These are phyloP conservation scores for Scolopax rusticola DNA, from an alignment of 2,797 vertebrate species.

Conservation along the genomic window DNA sequence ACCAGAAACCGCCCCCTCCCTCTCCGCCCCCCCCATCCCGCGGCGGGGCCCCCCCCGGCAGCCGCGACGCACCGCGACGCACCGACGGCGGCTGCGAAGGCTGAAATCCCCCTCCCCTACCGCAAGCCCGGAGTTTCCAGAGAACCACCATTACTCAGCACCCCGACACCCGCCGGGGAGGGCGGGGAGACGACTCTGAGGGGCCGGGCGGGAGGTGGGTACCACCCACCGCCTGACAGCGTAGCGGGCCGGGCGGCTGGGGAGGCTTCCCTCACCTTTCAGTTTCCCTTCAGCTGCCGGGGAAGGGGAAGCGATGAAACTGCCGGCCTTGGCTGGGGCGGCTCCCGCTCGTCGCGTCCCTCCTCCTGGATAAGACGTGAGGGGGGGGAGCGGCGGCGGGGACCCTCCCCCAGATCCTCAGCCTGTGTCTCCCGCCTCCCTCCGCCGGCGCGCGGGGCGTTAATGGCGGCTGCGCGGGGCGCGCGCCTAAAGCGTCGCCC, in stretches of 20 bases:
- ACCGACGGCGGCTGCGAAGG: fast-evolving
- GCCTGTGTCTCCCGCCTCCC: not conserved
- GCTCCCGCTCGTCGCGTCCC: not conserved
- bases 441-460: not conserved
- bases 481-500: too few relatives aligned
- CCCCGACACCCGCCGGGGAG: fast-evolving
- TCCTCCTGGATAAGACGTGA: not conserved
- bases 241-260: too few relatives aligned
- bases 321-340: fast-evolving
- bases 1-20: fast-evolving
- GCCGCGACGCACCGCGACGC: fast-evolving
- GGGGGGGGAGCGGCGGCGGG: too few relatives aligned
- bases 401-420: too few relatives aligned
- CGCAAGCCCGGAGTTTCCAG: not conserved
- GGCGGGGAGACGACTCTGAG: not conserved
- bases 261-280: not conserved
- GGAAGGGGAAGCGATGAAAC: not conserved
- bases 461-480: not conserved
- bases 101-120: fast-evolving
- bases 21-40: not conserved
- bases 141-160: not conserved
- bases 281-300: fast-evolving
- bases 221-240: not conserved
- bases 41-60: too few relatives aligned
- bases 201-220: not conserved